These are phyloP conservation scores for Diplosoma virens DNA, from an alignment of 23 tunicate genomes.

Conservation along the genomic window DNA sequence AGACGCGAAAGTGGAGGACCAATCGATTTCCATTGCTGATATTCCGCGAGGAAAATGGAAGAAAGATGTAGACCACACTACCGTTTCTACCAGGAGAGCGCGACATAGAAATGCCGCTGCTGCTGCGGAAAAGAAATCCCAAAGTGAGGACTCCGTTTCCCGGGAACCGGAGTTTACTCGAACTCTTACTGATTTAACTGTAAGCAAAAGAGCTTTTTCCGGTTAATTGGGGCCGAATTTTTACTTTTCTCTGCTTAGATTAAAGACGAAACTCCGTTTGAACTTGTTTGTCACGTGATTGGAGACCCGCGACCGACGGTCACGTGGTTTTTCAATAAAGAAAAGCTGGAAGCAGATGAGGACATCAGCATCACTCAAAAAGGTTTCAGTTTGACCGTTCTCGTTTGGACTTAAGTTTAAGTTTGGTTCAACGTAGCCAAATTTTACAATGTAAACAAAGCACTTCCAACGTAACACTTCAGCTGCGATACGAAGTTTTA, in stretches of 20 bases:
- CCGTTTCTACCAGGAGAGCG: slow-evolving; percentile 71
- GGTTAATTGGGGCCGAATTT: neutral
- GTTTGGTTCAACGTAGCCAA: too few species aligned
- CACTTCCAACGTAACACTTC: too few species aligned
- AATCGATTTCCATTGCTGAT: slow-evolving; percentile 16
- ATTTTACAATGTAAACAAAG: too few species aligned
- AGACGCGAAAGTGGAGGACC: slow-evolving; percentile 2
- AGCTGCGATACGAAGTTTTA: too few species aligned
- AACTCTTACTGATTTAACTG: slow-evolving; percentile 40
- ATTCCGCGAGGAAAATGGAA: slow-evolving; percentile 64
- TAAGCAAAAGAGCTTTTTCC: slow-evolving; percentile 1
- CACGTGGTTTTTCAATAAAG: slow-evolving; percentile 68
- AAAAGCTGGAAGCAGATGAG: slow-evolving; percentile 66
- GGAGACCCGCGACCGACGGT: slow-evolving; percentile 76
- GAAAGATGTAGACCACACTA: slow-evolving; percentile 63
- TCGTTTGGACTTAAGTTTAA: too few species aligned
- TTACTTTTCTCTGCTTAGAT: slow-evolving; percentile 14
- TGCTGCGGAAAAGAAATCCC: slow-evolving; percentile 32
- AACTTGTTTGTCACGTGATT: slow-evolving; percentile 61
- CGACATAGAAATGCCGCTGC: slow-evolving; percentile 29
- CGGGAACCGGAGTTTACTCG: slow-evolving; percentile 52
- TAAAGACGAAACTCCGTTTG: slow-evolving; percentile 63
- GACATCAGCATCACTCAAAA: slow-evolving; percentile 56
- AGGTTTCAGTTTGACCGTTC: too few species aligned
- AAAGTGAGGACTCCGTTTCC: slow-evolving; percentile 9